Percentiles rank a stretch among this genome's conserved stretches.
Conservation (phyloP, 2,888 invertebrate genomes). For the Folsomia candida region DNA sequence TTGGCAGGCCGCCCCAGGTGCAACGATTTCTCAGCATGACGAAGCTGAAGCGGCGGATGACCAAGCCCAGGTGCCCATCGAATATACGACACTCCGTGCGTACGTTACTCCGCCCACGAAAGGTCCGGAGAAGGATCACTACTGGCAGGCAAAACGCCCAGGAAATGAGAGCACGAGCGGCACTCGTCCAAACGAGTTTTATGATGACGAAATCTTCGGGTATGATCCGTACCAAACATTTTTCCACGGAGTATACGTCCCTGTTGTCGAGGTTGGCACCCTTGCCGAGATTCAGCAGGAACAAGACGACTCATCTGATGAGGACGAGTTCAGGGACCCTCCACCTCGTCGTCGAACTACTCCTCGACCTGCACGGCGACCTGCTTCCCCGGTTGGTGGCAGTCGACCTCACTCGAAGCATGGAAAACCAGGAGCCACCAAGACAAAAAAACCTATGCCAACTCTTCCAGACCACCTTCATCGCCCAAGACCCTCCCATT, state of each 20-base stretch:
- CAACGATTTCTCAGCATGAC: not conserved
- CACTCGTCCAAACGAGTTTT: constrained; percentile 50
- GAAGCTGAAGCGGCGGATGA: constrained; percentile 3
- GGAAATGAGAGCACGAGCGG: constrained; percentile 27
- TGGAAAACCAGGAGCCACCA: constrained; percentile 21
- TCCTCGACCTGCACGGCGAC: constrained; percentile 25
- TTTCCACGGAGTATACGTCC: constrained; percentile 49
- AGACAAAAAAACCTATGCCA: constrained; percentile 35
- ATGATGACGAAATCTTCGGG: constrained; percentile 51
- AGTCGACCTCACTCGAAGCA: constrained; percentile 31
- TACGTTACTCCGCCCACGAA: constrained; percentile 37
- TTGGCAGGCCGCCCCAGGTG: constrained; percentile 5
- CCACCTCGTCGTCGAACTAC: constrained; percentile 13
- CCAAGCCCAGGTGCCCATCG: constrained; percentile 2
- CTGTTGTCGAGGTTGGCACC: constrained; percentile 37
- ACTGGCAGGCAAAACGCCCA: constrained; percentile 28
- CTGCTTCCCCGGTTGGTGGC: not conserved
- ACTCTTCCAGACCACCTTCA: constrained; percentile 47
- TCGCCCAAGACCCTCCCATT: constrained; percentile 48
- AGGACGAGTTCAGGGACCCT: constrained; percentile 27
- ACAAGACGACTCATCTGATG: constrained; percentile 19
- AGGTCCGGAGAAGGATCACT: constrained; percentile 18
- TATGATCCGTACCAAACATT: constrained; percentile 51
- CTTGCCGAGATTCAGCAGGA: constrained; percentile 20
- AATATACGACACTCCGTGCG: constrained; percentile 27